These are phyloP conservation scores for Macrobrachium nipponense DNA, from an alignment of 1,140 invertebrate species.

Conservation along the genomic window DNA sequence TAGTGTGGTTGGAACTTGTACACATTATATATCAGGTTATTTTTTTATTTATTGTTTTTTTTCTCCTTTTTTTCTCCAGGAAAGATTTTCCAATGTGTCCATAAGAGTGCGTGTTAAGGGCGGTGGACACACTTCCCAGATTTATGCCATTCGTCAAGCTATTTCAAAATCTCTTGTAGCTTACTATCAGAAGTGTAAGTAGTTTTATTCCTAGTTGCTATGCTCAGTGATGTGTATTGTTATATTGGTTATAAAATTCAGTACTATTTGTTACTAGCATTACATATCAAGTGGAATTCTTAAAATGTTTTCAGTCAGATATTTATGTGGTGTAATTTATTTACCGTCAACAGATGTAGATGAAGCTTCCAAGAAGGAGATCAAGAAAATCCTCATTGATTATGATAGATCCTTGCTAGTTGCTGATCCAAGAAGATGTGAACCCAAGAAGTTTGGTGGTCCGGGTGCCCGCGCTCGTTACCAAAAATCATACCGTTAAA, in stretches of 20 bases:
- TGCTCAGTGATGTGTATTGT: background rate
- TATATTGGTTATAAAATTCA: background rate
- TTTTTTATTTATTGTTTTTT: too few species aligned
- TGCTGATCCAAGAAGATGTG: conserved; percentile 97
- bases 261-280: background rate
- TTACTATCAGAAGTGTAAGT: conserved; percentile 99
- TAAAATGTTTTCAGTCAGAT: background rate
- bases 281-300: background rate
- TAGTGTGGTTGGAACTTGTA: too few species aligned
- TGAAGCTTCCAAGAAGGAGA: conserved; percentile 99
- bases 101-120: conserved; percentile 97
- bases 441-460: conserved; percentile 99
- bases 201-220: conserved; percentile 64
- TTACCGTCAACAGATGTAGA: conserved; percentile 87
- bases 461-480: conserved; percentile 98
- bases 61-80: conserved; percentile 70
- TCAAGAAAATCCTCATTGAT: conserved; percentile 97
- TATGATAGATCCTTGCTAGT: conserved; percentile 98
- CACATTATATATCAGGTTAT: too few species aligned
- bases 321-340: background rate
- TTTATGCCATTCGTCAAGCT: conserved; percentile 98
- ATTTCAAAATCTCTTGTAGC: conserved; percentile 98
- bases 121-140: conserved; percentile 98
- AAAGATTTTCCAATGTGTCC: conserved; percentile 94
- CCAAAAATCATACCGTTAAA: conserved; percentile 80